These are phyloP conservation scores for Hesperophylax magnus DNA, from an alignment of 1,140 invertebrate species.

Conservation along the genomic window DNA sequence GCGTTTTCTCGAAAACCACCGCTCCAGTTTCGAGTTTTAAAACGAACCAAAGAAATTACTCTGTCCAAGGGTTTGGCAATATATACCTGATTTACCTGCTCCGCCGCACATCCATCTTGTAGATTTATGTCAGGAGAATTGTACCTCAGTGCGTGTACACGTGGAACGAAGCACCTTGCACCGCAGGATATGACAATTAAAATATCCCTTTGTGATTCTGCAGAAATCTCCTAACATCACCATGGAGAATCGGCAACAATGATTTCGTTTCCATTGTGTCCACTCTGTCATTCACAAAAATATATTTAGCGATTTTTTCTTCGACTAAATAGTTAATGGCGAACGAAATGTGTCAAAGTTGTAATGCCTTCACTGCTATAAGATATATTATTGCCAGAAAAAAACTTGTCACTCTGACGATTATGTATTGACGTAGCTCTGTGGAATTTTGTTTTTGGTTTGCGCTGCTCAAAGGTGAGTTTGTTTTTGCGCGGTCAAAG, in stretches of 20 bases:
- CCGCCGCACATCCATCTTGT: constrained; percentile 26
- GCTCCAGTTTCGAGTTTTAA: constrained; percentile 13
- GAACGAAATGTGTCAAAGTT: constrained; percentile 57
- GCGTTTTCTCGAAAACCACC: background rate
- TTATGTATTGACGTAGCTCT: constrained; percentile 46
- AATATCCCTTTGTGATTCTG: constrained; percentile 42
- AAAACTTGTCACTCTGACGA: constrained; percentile 50
- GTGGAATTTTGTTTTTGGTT: constrained; percentile 45
- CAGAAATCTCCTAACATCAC: constrained; percentile 46
- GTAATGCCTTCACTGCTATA: constrained; percentile 51
- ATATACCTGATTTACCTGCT: constrained; percentile 14
- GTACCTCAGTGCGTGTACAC: constrained; percentile 35
- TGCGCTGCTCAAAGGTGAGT: constrained; percentile 8
- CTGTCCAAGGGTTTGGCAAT: constrained; percentile 1
- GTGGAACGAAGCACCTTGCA: constrained; percentile 51
- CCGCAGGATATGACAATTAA: constrained; percentile 58
- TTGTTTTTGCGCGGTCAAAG: constrained; percentile 28
- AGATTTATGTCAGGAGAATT: constrained; percentile 49
- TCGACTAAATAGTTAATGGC: constrained; percentile 42
- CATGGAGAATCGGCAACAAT: constrained; percentile 53
- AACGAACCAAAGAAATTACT: constrained; percentile 24
- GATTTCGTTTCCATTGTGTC: constrained; percentile 33
- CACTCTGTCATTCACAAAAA: constrained; percentile 55
- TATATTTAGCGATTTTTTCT: constrained; percentile 48
- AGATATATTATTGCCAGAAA: constrained; percentile 55